phyloP scores from a whole-genome alignment of 2,113 vertebrate species.

The Geococcyx californianus region DNA sequence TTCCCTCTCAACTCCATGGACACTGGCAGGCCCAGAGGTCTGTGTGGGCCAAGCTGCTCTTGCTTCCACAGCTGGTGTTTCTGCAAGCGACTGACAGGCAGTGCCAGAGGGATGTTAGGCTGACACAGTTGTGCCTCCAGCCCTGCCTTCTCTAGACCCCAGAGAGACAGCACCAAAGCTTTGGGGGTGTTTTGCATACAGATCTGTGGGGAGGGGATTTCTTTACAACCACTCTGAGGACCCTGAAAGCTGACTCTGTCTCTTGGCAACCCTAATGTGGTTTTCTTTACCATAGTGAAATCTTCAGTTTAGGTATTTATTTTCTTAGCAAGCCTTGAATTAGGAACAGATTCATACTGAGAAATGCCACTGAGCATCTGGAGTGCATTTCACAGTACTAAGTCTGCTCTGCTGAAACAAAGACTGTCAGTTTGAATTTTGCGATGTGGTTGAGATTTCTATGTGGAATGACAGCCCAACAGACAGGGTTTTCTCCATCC shows the following conservation, averaged over 20 bases:
- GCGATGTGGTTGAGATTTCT: conserved; percentile 11
- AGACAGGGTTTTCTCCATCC: background rate
- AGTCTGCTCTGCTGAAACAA: conserved; percentile 51
- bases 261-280: background rate
- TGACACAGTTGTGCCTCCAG: background rate
- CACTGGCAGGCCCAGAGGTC: background rate
- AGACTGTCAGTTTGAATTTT: conserved; percentile 63
- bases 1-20: background rate
- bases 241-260: background rate
- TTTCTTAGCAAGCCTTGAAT: conserved; percentile 50
- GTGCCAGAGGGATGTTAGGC: background rate
- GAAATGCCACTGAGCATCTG: conserved; percentile 74
- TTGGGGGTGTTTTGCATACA: background rate
- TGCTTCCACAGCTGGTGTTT: conserved; percentile 7
- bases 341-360: conserved; percentile 54
- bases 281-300: background rate
- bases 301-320: conserved; percentile 50
- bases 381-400: conserved; percentile 54
- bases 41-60: background rate
- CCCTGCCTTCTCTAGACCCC: background rate
- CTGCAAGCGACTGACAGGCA: background rate
- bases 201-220: background rate
- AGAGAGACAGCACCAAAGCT: background rate
- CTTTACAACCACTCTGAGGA: background rate
- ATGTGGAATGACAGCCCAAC: conserved; percentile 59